Conservation (phyloP, 2,888 invertebrate genomes). For the Siphonodentalium dalli region DNA sequence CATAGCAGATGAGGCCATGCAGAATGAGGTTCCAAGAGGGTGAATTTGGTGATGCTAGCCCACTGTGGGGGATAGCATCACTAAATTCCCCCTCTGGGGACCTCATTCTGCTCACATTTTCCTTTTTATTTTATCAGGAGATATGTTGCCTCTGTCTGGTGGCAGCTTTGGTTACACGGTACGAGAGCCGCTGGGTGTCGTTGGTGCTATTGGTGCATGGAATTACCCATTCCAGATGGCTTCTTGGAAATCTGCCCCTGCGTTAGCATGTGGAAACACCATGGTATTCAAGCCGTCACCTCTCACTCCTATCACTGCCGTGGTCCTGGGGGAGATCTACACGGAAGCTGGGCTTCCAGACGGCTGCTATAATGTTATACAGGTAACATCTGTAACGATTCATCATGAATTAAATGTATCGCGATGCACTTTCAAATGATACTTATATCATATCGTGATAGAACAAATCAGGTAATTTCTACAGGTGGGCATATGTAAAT, state of each 20-base stretch:
- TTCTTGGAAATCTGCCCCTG: slow-evolving; percentile 68
- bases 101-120: too few relatives aligned
- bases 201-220: slow-evolving; percentile 71
- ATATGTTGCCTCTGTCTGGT: slow-evolving; percentile 64
- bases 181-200: slow-evolving; percentile 69
- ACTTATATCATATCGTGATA: too few relatives aligned
- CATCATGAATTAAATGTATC: too few relatives aligned
- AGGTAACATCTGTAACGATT: slow-evolving; percentile 54
- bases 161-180: slow-evolving; percentile 68
- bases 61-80: too few relatives aligned
- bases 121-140: slow-evolving; percentile 56
- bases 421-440: too few relatives aligned
- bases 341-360: slow-evolving; percentile 68
- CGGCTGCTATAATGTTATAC: slow-evolving; percentile 69
- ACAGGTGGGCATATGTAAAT: too few relatives aligned
- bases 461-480: too few relatives aligned
- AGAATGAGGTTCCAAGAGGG: too few relatives aligned
- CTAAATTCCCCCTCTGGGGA: too few relatives aligned
- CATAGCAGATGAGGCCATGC: too few relatives aligned
- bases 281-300: slow-evolving; percentile 71
- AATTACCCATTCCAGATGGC: slow-evolving; percentile 71
- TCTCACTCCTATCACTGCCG: slow-evolving; percentile 69
- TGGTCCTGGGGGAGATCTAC: slow-evolving; percentile 69
- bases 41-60: too few relatives aligned
- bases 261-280: slow-evolving; percentile 69